These are phyloP conservation scores for Neosalanx taihuensis DNA, from an alignment of 2,797 vertebrate genomes.

Conservation along the genomic window DNA sequence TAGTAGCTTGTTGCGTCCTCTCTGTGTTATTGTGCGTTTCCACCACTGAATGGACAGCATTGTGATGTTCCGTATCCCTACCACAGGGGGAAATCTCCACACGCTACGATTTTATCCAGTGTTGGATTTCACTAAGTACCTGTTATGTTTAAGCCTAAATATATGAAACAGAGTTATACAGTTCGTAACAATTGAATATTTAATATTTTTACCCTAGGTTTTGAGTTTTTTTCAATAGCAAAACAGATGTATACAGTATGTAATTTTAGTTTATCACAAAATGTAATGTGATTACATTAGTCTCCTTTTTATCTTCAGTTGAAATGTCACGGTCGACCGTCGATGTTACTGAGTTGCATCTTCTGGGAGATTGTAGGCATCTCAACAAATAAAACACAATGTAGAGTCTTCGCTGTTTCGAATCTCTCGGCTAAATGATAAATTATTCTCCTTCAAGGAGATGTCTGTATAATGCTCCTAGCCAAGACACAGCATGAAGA, in stretches of 20 bases:
- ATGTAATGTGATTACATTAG: background rate
- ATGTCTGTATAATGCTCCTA: background rate
- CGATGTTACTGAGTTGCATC: background rate
- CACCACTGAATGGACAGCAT: constrained; percentile 63
- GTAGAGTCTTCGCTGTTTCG: constrained; percentile 6
- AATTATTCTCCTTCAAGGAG: background rate
- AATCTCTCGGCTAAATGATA: constrained; percentile 8
- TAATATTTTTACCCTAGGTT: background rate
- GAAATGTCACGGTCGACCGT: background rate
- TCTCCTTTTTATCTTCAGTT: background rate
- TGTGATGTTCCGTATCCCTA: constrained; percentile 49
- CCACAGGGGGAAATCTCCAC: constrained; percentile 31
- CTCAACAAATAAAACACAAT: background rate
- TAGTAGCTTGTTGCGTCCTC: constrained; percentile 40
- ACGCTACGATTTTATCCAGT: constrained; percentile 28
- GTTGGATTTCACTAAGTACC: constrained; percentile 37
- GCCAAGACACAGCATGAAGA: constrained; percentile 9
- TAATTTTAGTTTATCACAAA: background rate
- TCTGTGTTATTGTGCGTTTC: constrained; percentile 59
- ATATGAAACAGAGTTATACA: background rate
- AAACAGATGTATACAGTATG: background rate
- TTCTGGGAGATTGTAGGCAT: background rate
- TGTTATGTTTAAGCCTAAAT: constrained; percentile 7
- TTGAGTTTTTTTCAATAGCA: constrained; percentile 6
- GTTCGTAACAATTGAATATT: background rate